Evolutionary conservation across 2,888 invertebrate genomes (phyloP).

Genomic region (Plagodis dolabraria): DNA sequence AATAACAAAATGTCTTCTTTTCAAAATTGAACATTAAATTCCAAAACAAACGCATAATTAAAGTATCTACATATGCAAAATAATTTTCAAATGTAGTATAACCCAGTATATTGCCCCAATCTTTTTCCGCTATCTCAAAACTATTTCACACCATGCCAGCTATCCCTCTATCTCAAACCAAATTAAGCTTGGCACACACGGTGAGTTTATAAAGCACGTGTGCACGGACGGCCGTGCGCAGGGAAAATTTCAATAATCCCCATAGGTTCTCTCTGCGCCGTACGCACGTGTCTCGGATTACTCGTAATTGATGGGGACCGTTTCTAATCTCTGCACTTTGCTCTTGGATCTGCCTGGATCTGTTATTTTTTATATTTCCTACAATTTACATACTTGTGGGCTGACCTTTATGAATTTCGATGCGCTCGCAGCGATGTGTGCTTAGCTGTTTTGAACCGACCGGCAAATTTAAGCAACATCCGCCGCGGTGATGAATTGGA

Average conservation of each 20-base stretch:
- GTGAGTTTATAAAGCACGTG: slow-evolving; percentile 39
- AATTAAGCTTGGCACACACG: slow-evolving; percentile 31
- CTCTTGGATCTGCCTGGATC: slow-evolving; percentile 44
- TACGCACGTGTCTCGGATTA: slow-evolving; percentile 80
- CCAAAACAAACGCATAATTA: no score
- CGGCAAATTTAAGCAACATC: no score
- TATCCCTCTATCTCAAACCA: slow-evolving; percentile 20
- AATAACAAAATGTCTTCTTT: no score
- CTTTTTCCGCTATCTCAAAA: slow-evolving; percentile 1
- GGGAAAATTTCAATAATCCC: slow-evolving; percentile 78
- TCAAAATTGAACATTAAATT: no score
- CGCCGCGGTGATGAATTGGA: no score
- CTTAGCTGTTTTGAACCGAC: no score
- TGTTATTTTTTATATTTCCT: slow-evolving; percentile 13
- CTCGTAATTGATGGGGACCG: slow-evolving; percentile 77
- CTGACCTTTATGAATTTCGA: background rate
- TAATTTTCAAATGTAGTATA: background rate
- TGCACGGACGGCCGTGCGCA: slow-evolving; percentile 46
- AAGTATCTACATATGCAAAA: no score
- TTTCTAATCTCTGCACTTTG: slow-evolving; percentile 81
- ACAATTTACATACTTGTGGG: slow-evolving; percentile 11
- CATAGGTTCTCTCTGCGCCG: slow-evolving; percentile 69
- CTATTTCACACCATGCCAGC: slow-evolving; percentile 11
- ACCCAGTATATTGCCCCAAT: background rate
- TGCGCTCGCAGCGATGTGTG: no score